phyloP scores from a whole-genome alignment of 2,797 vertebrate genomes.

The Forpus xanthops region DNA sequence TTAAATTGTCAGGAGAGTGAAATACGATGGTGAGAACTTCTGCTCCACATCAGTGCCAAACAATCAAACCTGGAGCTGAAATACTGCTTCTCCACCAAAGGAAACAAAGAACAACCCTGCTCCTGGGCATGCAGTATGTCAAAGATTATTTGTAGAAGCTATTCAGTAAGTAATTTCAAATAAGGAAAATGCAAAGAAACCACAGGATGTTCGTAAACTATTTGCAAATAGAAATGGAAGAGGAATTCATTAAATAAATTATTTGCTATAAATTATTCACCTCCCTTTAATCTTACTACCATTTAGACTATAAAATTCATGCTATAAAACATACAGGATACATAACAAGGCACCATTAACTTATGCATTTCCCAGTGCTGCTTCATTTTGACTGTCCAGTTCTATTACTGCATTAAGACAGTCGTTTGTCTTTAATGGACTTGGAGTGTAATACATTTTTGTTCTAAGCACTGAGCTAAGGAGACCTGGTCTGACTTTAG shows the following conservation, averaged over 20 bases:
- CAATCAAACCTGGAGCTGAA: background rate
- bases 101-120: background rate
- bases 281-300: slow-evolving; percentile 55
- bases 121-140: background rate
- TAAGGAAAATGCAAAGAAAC: slow-evolving; percentile 57
- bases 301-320: slow-evolving; percentile 66
- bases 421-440: slow-evolving; percentile 34
- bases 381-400: slow-evolving; percentile 34
- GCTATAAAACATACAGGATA: slow-evolving; percentile 57
- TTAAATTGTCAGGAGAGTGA: background rate
- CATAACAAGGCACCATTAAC: slow-evolving; percentile 49
- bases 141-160: slow-evolving; percentile 47
- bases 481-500: slow-evolving; percentile 19
- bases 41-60: background rate
- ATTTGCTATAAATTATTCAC: slow-evolving; percentile 69
- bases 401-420: slow-evolving; percentile 12
- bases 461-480: slow-evolving; percentile 18
- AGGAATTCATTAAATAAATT: slow-evolving; percentile 72
- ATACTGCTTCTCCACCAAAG: background rate
- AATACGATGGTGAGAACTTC: background rate
- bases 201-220: slow-evolving; percentile 51
- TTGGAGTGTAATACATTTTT: background rate
- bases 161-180: slow-evolving; percentile 58
- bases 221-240: slow-evolving; percentile 63
- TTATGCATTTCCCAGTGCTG: slow-evolving; percentile 27